Evolutionary conservation across 2,888 invertebrate genomes (phyloP).

Genomic region (Dryomyza anilis): DNA sequence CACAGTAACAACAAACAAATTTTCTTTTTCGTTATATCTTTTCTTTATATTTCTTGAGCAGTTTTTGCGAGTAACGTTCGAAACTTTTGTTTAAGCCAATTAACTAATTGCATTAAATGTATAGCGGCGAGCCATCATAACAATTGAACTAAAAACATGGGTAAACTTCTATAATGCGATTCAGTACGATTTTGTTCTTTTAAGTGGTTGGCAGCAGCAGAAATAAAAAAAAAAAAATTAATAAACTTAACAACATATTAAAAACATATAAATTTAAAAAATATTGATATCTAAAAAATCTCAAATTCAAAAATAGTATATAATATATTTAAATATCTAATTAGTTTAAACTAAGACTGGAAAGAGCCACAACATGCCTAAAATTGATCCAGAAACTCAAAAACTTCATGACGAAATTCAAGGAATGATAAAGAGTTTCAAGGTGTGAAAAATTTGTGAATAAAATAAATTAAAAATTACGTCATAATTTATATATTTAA

Average conservation of each 20-base stretch:
- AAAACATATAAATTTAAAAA: no score
- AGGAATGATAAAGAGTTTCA: conserved; percentile 76
- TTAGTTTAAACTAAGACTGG: no score
- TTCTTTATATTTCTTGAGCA: no score
- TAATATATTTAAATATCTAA: conserved; percentile 27
- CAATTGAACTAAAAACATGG: conserved; percentile 6
- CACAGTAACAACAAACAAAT: no score
- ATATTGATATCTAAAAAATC: conserved; percentile 21
- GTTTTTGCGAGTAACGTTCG: no score
- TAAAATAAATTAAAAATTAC: no score
- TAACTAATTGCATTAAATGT: conserved; percentile 30
- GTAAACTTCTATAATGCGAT: conserved; percentile 20
- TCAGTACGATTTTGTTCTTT: conserved; percentile 26
- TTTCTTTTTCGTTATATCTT: no score
- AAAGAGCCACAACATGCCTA: conserved; percentile 77
- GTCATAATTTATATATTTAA: no score
- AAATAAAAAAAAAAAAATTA: conserved; percentile 9
- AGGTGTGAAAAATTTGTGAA: conserved; percentile 65
- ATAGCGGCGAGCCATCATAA: conserved; percentile 16
- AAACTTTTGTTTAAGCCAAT: no score
- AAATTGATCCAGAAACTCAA: conserved; percentile 81
- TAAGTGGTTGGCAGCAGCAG: conserved; percentile 23
- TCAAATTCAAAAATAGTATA: conserved; percentile 26
- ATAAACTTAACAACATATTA: no score
- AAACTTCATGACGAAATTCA: conserved; percentile 82